phyloP scores from a whole-genome alignment of 1,140 invertebrate species.

The Drosophila kepulauana region DNA sequence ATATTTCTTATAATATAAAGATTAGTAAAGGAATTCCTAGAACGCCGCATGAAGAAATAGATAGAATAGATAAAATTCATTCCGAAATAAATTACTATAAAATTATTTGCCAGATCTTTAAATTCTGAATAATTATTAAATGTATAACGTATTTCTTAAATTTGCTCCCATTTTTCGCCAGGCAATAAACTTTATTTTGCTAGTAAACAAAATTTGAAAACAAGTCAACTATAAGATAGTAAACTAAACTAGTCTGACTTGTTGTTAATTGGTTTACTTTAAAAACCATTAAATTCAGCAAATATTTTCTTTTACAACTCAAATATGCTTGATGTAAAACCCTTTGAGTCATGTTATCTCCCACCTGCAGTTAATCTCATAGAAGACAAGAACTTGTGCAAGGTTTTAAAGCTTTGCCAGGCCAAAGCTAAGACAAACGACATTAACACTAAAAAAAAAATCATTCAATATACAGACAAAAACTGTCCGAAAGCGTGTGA shows the following conservation, averaged over 20 bases:
- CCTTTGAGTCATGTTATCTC: neutral
- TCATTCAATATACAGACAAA: conserved; percentile 42
- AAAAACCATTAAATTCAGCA: neutral
- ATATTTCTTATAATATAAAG: too few species aligned
- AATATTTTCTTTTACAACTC: neutral
- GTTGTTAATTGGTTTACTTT: neutral
- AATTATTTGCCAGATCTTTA: too few species aligned
- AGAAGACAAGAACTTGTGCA: neutral
- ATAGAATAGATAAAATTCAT: too few species aligned
- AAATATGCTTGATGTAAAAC: neutral
- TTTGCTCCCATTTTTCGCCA: too few species aligned
- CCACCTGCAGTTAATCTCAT: conserved; percentile 2
- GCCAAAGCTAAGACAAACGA: conserved; percentile 18
- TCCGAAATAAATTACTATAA: too few species aligned
- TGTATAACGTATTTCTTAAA: too few species aligned
- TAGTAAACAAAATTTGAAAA: too few species aligned
- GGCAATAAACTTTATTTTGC: too few species aligned
- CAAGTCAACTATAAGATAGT: neutral
- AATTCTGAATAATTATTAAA: too few species aligned
- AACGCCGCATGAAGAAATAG: too few species aligned
- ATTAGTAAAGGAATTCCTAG: too few species aligned
- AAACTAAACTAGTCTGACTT: neutral
- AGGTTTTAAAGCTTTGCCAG: conserved; percentile 25
- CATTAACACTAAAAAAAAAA: conserved; percentile 47
- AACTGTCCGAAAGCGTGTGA: conserved; percentile 65